Percentiles rank a stretch among this genome's conserved stretches.
Conservation (phyloP, 2,797 vertebrate genomes). For the Hippoglossus hippoglossus region DNA sequence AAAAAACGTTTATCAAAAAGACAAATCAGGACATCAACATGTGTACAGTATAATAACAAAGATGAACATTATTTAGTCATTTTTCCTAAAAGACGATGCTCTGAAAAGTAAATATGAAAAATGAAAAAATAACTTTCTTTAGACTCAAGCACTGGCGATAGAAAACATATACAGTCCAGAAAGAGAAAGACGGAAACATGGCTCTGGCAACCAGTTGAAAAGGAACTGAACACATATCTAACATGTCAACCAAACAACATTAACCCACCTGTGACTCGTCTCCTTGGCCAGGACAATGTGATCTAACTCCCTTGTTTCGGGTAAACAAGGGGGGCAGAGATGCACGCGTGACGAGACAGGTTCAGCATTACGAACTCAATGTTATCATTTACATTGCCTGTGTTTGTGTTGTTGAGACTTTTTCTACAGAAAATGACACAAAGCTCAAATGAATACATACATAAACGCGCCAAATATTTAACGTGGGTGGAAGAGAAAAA, state of each 20-base stretch:
- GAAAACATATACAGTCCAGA: conserved; percentile 53
- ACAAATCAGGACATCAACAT: conserved; percentile 82
- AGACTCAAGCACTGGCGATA: conserved; percentile 86
- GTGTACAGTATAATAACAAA: conserved; percentile 92
- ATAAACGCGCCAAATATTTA: conserved; percentile 85
- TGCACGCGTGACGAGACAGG: conserved; percentile 81
- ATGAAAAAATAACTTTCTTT: conserved; percentile 82
- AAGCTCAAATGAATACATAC: conserved; percentile 71
- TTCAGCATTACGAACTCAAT: conserved; percentile 82
- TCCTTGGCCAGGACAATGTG: conserved; percentile 74
- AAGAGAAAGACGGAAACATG: conserved; percentile 50
- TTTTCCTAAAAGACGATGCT: conserved; percentile 83
- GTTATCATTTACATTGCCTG: conserved; percentile 94
- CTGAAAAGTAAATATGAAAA: conserved; percentile 61
- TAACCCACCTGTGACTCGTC: conserved; percentile 74
- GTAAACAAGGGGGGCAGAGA: conserved; percentile 68
- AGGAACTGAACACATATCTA: conserved; percentile 80
- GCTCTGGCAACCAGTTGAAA: conserved; percentile 86
- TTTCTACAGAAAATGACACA: conserved; percentile 82
- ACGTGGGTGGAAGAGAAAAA: conserved; percentile 82
- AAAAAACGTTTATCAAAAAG: conserved; percentile 76
- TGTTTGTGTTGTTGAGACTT: conserved; percentile 94
- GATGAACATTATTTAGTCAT: conserved; percentile 86
- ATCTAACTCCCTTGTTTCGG: conserved; percentile 88
- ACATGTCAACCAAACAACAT: conserved; percentile 72